These are phyloP conservation scores for Seira sanloemensis DNA, from an alignment of 2,888 invertebrate genomes.

Conservation along the genomic window DNA sequence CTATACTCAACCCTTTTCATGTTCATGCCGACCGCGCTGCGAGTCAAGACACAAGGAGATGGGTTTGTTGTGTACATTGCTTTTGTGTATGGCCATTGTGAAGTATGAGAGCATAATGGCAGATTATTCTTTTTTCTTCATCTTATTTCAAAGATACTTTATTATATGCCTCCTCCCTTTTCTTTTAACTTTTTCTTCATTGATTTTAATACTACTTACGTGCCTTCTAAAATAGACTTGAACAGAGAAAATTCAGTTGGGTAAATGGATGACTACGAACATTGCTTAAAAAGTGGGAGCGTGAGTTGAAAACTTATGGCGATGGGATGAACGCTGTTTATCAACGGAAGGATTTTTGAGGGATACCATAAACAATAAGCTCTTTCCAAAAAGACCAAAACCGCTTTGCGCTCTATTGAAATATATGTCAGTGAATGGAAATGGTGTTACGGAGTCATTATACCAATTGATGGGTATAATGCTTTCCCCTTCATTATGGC, in stretches of 20 bases:
- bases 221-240: not conserved
- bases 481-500: not conserved
- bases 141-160: conserved; percentile 53
- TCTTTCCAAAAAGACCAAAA: not conserved
- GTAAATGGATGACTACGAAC: too few species aligned
- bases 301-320: not conserved
- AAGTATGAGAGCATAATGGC: conserved; percentile 31
- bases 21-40: conserved; percentile 20
- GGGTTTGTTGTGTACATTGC: not conserved
- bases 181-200: conserved; percentile 33
- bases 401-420: not conserved
- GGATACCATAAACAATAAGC: conserved; percentile 50
- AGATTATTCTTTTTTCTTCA: conserved; percentile 45
- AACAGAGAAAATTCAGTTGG: too few species aligned
- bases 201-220: conserved; percentile 23
- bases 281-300: not conserved
- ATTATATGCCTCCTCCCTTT: conserved; percentile 54
- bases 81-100: not conserved
- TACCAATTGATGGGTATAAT: conserved; percentile 4
- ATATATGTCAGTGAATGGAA: not conserved
- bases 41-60: conserved; percentile 1
- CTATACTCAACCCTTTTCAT: conserved; percentile 51
- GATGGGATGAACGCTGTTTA: not conserved
- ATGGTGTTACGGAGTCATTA: conserved; percentile 4
- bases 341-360: conserved; percentile 33